Evolutionary conservation across 2,888 invertebrate genomes (phyloP).

Genomic region (Liopterus haemorrhoidalis): DNA sequence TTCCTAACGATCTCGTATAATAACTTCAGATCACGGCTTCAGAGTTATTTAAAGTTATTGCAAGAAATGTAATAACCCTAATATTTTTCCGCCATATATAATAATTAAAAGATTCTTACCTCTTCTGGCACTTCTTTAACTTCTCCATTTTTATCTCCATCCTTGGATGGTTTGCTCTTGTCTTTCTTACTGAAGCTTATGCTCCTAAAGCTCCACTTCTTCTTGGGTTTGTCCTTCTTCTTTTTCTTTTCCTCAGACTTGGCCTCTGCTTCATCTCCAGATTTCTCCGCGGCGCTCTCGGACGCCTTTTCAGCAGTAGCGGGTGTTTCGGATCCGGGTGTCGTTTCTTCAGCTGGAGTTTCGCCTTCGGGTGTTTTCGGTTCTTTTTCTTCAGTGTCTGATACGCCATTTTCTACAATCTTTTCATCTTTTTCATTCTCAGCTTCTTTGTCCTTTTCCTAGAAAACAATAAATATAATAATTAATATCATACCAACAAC

Average conservation of each 20-base stretch:
- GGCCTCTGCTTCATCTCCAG: constrained; percentile 38
- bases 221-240: constrained; percentile 59
- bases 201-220: constrained; percentile 85
- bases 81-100: too few species aligned
- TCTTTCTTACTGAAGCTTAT: constrained; percentile 84
- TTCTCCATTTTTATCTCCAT: constrained; percentile 53
- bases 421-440: constrained; percentile 32
- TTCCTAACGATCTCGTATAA: too few species aligned
- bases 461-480: constrained; percentile 31
- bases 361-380: constrained; percentile 46
- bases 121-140: constrained; percentile 58
- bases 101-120: constrained; percentile 46
- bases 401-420: constrained; percentile 42
- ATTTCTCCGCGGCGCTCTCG: constrained; percentile 27
- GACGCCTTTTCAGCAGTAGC: constrained; percentile 45
- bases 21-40: too few species aligned
- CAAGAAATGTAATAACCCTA: too few species aligned
- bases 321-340: constrained; percentile 44
- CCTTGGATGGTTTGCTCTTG: constrained; percentile 75
- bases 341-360: constrained; percentile 38
- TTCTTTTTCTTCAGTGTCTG: constrained; percentile 40
- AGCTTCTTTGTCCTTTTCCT: constrained; percentile 42
- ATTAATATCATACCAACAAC: too few species aligned
- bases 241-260: constrained; percentile 41
- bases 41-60: too few species aligned